Evolutionary conservation across 2,888 invertebrate species (phyloP).

Genomic region (Agrilus mali): DNA sequence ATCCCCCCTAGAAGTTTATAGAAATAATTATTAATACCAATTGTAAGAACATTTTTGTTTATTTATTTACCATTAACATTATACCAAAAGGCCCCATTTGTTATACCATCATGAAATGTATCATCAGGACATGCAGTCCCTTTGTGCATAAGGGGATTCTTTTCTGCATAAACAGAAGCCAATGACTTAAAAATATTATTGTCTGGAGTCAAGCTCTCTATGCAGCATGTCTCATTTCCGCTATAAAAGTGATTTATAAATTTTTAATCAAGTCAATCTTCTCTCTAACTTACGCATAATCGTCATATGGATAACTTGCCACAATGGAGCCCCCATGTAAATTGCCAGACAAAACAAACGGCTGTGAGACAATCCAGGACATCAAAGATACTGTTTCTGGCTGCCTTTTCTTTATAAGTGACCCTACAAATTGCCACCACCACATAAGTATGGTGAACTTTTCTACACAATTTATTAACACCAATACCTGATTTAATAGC

Average conservation of each 20-base stretch:
- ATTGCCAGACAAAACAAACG: conserved; percentile 89
- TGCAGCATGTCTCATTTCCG: conserved; percentile 40
- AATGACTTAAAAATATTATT: conserved; percentile 67
- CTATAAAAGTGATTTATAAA: neutral
- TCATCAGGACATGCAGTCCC: conserved; percentile 64
- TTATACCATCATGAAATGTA: conserved; percentile 65
- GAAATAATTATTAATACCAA: no score
- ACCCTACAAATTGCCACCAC: conserved; percentile 21
- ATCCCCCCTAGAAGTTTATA: conserved; percentile 61
- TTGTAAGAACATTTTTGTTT: no score
- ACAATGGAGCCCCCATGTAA: conserved; percentile 95
- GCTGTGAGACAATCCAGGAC: conserved; percentile 74
- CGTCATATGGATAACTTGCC: conserved; percentile 94
- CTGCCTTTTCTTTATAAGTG: conserved; percentile 49
- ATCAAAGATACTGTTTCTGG: conserved; percentile 84
- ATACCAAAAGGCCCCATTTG: conserved; percentile 91
- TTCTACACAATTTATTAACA: conserved; percentile 6
- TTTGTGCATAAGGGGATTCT: conserved; percentile 60
- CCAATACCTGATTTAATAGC: conserved; percentile 23
- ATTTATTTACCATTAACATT: conserved; percentile 52
- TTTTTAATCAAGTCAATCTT: neutral
- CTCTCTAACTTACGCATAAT: conserved; percentile 50
- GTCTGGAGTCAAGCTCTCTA: conserved; percentile 70
- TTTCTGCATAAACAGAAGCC: conserved; percentile 61
- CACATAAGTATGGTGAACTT: no score